Evolutionary conservation across 2,888 invertebrate species (phyloP).

Genomic region (Bombylius discolor): DNA sequence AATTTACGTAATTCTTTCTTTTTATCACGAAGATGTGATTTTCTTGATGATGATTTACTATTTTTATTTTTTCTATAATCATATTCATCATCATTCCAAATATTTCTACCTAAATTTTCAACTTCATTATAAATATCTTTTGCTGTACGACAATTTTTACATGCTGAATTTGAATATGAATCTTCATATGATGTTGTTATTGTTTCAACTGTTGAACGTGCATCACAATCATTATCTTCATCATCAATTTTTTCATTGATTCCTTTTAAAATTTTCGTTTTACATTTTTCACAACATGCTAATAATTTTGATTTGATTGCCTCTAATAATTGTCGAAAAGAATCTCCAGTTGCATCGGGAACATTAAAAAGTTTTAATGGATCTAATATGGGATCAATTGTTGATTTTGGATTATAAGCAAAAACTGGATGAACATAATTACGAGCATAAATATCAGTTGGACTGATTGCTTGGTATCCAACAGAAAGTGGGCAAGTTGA

Average conservation of each 20-base stretch:
- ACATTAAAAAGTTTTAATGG: slow-evolving; percentile 1
- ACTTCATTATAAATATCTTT: slow-evolving; percentile 2
- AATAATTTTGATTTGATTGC: slow-evolving; percentile 2
- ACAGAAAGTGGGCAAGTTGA: background rate
- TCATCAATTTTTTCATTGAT: slow-evolving; percentile 5
- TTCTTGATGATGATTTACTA: background rate
- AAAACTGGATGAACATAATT: background rate
- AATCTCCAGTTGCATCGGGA: background rate
- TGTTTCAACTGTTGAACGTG: background rate
- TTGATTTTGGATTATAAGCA: background rate
- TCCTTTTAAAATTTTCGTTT: slow-evolving; percentile 2
- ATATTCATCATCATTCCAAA: background rate
- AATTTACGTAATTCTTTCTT: background rate
- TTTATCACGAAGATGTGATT: background rate
- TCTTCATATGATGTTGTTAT: background rate
- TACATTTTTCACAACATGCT: slow-evolving; percentile 6
- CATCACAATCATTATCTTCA: background rate
- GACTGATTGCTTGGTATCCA: background rate
- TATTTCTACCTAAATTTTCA: background rate
- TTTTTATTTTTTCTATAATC: background rate
- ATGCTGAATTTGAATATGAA: background rate
- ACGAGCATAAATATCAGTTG: background rate
- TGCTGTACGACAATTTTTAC: background rate
- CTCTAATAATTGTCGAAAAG: slow-evolving; percentile 1
- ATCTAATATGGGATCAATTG: slow-evolving; percentile 1